Evolutionary conservation across 2,113 vertebrate species (phyloP), one percentile per base, ranked within the genome.

Genomic region (Triplophysa siluroides): DNA sequence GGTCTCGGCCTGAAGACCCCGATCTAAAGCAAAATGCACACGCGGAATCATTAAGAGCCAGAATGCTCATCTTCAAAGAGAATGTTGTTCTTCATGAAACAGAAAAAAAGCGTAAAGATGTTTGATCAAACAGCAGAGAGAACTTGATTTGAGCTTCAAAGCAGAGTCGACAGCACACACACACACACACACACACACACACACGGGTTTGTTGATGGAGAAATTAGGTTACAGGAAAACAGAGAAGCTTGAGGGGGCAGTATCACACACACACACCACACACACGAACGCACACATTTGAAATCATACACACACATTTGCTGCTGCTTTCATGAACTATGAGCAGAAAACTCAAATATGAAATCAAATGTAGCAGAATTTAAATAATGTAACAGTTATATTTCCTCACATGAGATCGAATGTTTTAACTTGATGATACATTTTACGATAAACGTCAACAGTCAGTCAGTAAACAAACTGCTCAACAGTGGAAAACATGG

Each of bases 181-280:
- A 29, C 29, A 29, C 4, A 4, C 4, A 4, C 29, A 29, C 29
- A 4, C 29, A 29, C 29, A 29, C 29, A 29, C 29, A 78, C 54
- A n/a, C 24, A 50, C 65, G 41, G 61, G 65, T 79, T 83, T 77
- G 69, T 60, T 79, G 71, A 85, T 71, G 16, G 73, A 43, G 65
- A 81, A 85, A 85, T 81, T 78, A 69, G 72, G 81, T 83, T 87
- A 86, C 50, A 70, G 74, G 71, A 81, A 80, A 81, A 80, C 69
- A 79, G 63, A 43, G 47, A 69, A 29, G 67, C 62, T 76, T 43
- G 43, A 58, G 50, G 73, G 74, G 64, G 78, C 29, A 65, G 63
- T 18, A 65, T n/a, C 70, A 50, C 54, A 47, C 67, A 65, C 60
- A 56, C 58, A 63, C 14, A n/a, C n/a, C 60, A 56, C 58, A 63